Evolutionary conservation across 2,113 vertebrate genomes (phyloP), one percentile per base, ranked within the genome.

Genomic region (Tretioscincus oriximinensis): DNA sequence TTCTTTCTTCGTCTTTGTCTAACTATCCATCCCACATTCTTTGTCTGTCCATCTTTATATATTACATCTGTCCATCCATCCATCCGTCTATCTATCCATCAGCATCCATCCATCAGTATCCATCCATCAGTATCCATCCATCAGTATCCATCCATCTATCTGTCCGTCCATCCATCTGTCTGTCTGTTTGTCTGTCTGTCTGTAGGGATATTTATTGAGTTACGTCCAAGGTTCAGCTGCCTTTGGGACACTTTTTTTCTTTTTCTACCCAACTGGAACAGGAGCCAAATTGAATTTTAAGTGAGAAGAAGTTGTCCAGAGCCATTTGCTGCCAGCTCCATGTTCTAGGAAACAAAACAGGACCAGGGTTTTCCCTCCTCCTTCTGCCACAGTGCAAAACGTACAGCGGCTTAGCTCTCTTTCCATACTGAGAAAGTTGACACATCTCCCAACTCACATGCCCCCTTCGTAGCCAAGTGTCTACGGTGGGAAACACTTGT

Each of bases 391-490:
- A 9, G 10, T 54, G 12, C 51, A 54, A 2, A 7, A 7, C 12
- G 11, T 9, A n/a, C n/a, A n/a, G n/a, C n/a, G n/a, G n/a, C n/a
- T 85, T 35, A 76, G 78, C 86, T 68, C 47, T 24, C 76, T 72
- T 71, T 78, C 10, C 81, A 78, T 78, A 66, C 63, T 83, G n/a
- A n/a, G n/a, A n/a, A n/a, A n/a, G n/a, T n/a, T n/a, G n/a, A n/a
- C n/a, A n/a, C n/a, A n/a, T n/a, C n/a, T n/a, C n/a, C n/a, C n/a
- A n/a, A n/a, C n/a, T n/a, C n/a, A n/a, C n/a, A n/a, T 64, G 78
- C 85, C 47, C 47, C 24, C 18, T 7, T 24, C 45, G 21, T 77
- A 68, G 24, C 41, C 1, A 20, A 65, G 60, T 31, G 64, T 11
- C 35, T 16, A 51, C 31, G 14, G 26, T 12, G 54, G 41, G 11